phyloP scores from a whole-genome alignment of 1,140 invertebrate species.

The Homarus americanus region DNA sequence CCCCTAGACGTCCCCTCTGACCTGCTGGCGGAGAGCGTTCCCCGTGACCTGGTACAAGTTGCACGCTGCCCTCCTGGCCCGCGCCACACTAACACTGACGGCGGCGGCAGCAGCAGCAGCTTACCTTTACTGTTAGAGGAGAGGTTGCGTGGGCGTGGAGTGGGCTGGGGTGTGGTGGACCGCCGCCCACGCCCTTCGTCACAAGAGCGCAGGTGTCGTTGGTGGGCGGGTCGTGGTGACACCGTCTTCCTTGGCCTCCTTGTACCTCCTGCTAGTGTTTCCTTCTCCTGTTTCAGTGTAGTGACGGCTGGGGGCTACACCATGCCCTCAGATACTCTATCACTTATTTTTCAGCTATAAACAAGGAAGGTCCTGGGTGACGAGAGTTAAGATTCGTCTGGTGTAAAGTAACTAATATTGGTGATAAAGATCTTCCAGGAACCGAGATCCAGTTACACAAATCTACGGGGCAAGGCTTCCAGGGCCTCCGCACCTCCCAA shows the following conservation, averaged over 20 bases:
- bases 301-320: not conserved
- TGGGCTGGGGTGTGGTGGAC: not conserved
- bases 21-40: too few species aligned
- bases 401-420: too few species aligned
- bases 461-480: too few species aligned
- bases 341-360: not conserved
- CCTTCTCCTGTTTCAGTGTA: not conserved
- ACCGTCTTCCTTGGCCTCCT: not conserved
- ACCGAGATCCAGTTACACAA: too few species aligned
- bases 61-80: too few species aligned
- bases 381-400: too few species aligned
- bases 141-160: not conserved
- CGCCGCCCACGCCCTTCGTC: not conserved
- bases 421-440: too few species aligned
- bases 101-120: not conserved
- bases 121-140: not conserved
- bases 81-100: not conserved
- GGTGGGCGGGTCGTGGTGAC: not conserved
- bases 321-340: not conserved
- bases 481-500: constrained; percentile 21
- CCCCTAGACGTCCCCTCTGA: too few species aligned
- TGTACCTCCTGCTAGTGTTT: not conserved
- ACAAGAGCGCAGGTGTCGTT: not conserved
- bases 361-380: too few species aligned
- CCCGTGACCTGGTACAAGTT: not conserved